Base-by-base conservation (phyloP, 2,113 vertebrate genomes). In the Poicephalus meyeri region DNA sequence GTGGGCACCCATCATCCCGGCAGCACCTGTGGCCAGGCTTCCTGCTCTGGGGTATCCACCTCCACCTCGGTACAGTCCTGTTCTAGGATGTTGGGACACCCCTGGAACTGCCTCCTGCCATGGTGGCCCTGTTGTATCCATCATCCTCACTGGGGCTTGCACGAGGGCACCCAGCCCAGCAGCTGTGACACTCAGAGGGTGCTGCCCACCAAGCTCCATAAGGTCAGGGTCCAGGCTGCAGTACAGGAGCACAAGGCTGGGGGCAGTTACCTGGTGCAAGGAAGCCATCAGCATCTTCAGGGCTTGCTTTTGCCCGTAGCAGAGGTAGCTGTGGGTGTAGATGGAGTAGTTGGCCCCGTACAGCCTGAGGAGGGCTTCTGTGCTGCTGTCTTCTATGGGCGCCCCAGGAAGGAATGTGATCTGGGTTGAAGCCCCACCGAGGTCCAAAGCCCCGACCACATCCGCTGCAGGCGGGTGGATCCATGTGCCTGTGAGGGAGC, bases 271-370 rank as follows among this genome's bases (percentile, higher is more conserved):
- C 98, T 97, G 92, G 44, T 95, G 86, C 52, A 98, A 95, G 66
- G 58, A 11, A 2, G 89, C 98, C 88, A 98, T 93, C 49, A 98
- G 96, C 86, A 66, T 96, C 77, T 26, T 96, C 93, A 98, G 44
- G 39, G 96, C 95, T 94, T 98, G 98, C 4, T 86, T 97, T 6
- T 97, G 97, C 50, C 98, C 98, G 0, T 98, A 98, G 94, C 98
- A 99, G 63, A 98, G 97, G 97, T 98, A 98, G 96, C 98, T 99
- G 94, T 98, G 97, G 2, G 98, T 97, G 95, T 99, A 99, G 78
- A 98, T 35, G 2, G 89, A 91, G 94, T 98, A 98, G 74, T 97
- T 87, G 69, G 91, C 79, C 13, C 98, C 97, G 0, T 98, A 99
- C 8, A 99, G 98, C 58, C 82, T 97, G 84, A 98, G 10, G 95